A percentile compares a stretch with the other conserved stretches of the same genome.
Conservation (phyloP, 2,797 vertebrate genomes). For the Todus mexicanus region DNA sequence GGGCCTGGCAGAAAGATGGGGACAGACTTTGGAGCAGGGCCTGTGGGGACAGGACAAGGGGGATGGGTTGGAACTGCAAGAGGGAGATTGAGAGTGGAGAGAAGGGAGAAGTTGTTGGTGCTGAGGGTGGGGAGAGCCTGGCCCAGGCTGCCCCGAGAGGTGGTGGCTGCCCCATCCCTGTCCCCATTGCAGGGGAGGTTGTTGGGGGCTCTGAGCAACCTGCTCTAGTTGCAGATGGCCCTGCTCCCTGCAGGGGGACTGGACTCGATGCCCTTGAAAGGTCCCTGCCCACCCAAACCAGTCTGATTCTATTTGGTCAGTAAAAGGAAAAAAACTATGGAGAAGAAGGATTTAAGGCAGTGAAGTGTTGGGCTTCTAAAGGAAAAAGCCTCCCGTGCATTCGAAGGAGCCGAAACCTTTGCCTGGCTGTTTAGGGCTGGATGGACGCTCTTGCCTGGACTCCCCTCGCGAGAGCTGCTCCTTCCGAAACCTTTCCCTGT, state of each 20-base stretch:
- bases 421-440: accelerated
- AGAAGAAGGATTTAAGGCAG: neutral
- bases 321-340: neutral
- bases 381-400: neutral
- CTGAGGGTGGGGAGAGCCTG: neutral
- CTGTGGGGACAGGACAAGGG: neutral
- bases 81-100: neutral
- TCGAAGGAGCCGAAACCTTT: neutral
- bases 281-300: neutral
- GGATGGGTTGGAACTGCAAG: neutral
- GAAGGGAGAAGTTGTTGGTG: neutral
- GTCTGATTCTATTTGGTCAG: neutral
- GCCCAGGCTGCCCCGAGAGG: neutral
- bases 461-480: neutral
- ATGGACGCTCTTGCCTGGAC: neutral
- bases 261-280: neutral
- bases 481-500: neutral
- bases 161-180: neutral
- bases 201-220: neutral
- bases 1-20: neutral
- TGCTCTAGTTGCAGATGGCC: neutral
- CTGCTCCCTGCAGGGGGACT: neutral
- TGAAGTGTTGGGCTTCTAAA: neutral
- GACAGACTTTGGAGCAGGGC: neutral
- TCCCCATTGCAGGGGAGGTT: neutral